Evolutionary conservation across 2,113 vertebrate species (phyloP).

Genomic region (Salvelinus namaycush): DNA sequence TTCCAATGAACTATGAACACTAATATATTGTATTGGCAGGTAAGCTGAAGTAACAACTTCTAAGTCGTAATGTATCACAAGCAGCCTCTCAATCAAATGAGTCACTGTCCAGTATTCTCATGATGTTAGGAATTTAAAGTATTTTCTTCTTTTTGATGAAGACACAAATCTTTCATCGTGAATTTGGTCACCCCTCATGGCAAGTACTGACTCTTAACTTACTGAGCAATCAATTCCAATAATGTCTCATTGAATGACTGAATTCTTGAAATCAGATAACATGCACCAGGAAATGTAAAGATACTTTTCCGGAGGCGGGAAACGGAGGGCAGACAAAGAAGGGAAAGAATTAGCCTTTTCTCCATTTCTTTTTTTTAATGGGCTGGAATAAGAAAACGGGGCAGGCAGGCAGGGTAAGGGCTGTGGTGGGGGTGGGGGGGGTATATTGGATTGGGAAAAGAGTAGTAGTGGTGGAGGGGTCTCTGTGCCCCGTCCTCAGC

Average conservation of each 20-base stretch:
- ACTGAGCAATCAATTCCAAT: constrained; percentile 44
- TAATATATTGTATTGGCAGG: constrained; percentile 1
- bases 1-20: neutral
- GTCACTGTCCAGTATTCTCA: constrained; percentile 9
- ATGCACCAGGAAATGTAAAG: constrained; percentile 26
- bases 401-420: constrained; percentile 19
- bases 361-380: constrained; percentile 41
- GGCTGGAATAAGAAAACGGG: constrained; percentile 49
- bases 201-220: constrained; percentile 29
- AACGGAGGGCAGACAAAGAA: constrained; percentile 36
- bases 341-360: constrained; percentile 43
- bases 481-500: constrained; percentile 44
- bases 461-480: constrained; percentile 56
- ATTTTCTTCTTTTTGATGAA: constrained; percentile 11
- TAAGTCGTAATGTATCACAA: neutral
- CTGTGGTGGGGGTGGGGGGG: constrained; percentile 6
- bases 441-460: constrained; percentile 43
- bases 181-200: constrained; percentile 21
- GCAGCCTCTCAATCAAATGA: constrained; percentile 16
- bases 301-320: constrained; percentile 36
- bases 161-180: constrained; percentile 23
- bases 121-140: neutral
- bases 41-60: neutral
- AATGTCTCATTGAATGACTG: constrained; percentile 43
- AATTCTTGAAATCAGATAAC: constrained; percentile 41